A percentile compares a stretch with the other conserved stretches of the same genome.
phyloP scores from a whole-genome alignment of 2,113 vertebrate species.

The Trematomus loennbergii region DNA sequence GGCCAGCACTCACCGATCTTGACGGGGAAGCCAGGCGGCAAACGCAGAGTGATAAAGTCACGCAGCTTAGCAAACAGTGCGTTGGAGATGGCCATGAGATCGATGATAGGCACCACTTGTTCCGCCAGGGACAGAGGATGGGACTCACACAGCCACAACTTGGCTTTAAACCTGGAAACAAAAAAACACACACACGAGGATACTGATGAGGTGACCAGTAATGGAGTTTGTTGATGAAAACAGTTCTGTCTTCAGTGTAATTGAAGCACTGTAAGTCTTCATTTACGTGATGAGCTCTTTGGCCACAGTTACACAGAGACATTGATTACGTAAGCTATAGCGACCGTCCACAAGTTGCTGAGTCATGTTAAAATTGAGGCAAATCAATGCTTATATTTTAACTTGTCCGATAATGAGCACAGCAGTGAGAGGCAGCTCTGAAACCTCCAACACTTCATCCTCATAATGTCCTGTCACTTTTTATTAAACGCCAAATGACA shows the following conservation, averaged over 20 bases:
- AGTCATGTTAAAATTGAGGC: slow-evolving; percentile 29
- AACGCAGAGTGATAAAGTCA: slow-evolving; percentile 95
- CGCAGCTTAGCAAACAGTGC: slow-evolving; percentile 95
- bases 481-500: slow-evolving; percentile 16
- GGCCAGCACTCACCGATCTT: slow-evolving; percentile 89
- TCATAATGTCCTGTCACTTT: slow-evolving; percentile 38
- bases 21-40: slow-evolving; percentile 95
- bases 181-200: neutral
- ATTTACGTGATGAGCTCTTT: slow-evolving; percentile 19
- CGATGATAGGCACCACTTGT: slow-evolving; percentile 97
- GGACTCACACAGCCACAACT: slow-evolving; percentile 97
- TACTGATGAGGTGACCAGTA: neutral
- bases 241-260: slow-evolving; percentile 16
- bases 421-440: slow-evolving; percentile 31
- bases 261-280: slow-evolving; percentile 13
- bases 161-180: slow-evolving; percentile 93
- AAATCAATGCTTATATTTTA: slow-evolving; percentile 47
- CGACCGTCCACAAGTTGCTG: slow-evolving; percentile 49
- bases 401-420: slow-evolving; percentile 47
- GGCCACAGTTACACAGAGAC: slow-evolving; percentile 36
- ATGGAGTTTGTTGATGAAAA: neutral
- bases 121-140: slow-evolving; percentile 95
- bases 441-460: slow-evolving; percentile 21
- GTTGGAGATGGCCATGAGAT: slow-evolving; percentile 98
- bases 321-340: slow-evolving; percentile 51